Percentiles rank a stretch among this genome's conserved stretches.
These are phyloP conservation scores for Lithophane semibrunnea DNA, from an alignment of 2,888 invertebrate genomes.

Conservation along the genomic window DNA sequence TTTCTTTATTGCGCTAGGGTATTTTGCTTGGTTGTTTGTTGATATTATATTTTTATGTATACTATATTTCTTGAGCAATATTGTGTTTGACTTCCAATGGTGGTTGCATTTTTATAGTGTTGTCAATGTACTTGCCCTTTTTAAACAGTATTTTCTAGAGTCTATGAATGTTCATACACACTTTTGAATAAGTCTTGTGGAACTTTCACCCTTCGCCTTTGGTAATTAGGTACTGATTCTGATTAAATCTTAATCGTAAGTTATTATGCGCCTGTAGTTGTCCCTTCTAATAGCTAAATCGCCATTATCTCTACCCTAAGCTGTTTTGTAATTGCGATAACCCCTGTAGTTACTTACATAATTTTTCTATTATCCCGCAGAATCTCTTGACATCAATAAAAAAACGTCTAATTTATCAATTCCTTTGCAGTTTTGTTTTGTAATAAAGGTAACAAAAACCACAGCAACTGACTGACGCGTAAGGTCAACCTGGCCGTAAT, in stretches of 20 bases:
- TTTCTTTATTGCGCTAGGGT: background rate
- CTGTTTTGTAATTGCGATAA: background rate
- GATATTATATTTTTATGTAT: too few relatives aligned
- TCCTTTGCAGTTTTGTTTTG: constrained; percentile 14
- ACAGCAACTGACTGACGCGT: constrained; percentile 19
- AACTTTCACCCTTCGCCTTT: background rate
- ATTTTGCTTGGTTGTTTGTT: background rate
- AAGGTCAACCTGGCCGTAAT: constrained; percentile 26
- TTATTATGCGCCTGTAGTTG: constrained; percentile 10
- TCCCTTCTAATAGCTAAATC: background rate
- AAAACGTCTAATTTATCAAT: constrained; percentile 14
- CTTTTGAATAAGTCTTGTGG: too few relatives aligned
- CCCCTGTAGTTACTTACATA: background rate
- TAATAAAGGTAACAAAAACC: constrained; percentile 28
- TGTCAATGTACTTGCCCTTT: background rate
- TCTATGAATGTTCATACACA: background rate
- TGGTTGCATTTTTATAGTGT: background rate
- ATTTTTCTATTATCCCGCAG: background rate
- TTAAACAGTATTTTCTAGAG: background rate
- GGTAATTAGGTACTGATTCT: background rate
- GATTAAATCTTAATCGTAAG: constrained; percentile 20
- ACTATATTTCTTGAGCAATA: background rate
- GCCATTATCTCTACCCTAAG: constrained; percentile 12
- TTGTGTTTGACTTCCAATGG: background rate
- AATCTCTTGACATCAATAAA: background rate